Evolutionary conservation across 1,140 invertebrate species (phyloP), one percentile per base, ranked within the genome.

Genomic region (Apis dorsata): DNA sequence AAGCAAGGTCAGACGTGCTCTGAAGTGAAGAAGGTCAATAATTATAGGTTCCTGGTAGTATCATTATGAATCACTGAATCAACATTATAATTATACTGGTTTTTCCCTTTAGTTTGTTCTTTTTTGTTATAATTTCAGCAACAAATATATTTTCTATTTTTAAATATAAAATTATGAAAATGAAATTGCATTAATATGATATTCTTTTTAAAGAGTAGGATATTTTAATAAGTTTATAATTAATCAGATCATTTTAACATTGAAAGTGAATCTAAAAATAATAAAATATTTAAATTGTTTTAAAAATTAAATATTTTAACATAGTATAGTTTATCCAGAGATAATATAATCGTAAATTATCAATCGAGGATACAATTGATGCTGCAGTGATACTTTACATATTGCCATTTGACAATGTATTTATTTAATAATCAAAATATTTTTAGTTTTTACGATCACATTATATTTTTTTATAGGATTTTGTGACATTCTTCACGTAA

Each of bases 1-100:
- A 49, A 24, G 59, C 82, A 84, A 87, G 82, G 85, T 44, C 75
- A 75, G 51, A 21, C 4, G 8, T 28, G 34, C 65, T 62, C 63
- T 65, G 15, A 79, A 55, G 28, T 51, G 49, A 79, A 63, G 78
- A 76, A 85, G 86, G 86, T 85, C 75, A 88, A 85, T 84, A 87
- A 85, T 76, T 17, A 80, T 28, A 24, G 60, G 15, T 78, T 75
- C 66, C 19, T 44, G 51, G 62, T 79, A 69, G 21, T 70, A 69
- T 21, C 57, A 66, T 76, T 62, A 53, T 71, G 82, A 74, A 82
- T 85, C 68, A 83, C 34, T 44, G 34, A 44, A 44, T 44, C 34
- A 44, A 44, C 13, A 53, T 60, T 8, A 24, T 79, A 78, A 71
- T 85, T 65, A 13, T 44, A 34, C 5, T 65, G 71, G 49, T 76